Conservation (phyloP, 2,888 invertebrate genomes). For the Leptinotarsa tumamoca region DNA sequence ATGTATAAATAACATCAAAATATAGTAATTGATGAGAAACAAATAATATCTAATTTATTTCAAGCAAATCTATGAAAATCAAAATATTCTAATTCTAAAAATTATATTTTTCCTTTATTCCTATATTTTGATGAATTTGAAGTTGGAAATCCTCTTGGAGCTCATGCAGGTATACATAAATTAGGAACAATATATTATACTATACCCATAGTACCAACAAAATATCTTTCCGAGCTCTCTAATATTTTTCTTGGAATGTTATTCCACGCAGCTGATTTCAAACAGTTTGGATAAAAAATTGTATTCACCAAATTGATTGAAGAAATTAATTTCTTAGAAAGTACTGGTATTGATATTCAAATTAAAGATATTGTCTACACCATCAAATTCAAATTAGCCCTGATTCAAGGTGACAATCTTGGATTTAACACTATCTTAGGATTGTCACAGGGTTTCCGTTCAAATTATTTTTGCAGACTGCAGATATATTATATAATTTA, state of each 20-base stretch:
- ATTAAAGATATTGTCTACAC: neutral
- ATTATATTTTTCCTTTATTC: too few relatives aligned
- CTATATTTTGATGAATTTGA: neutral
- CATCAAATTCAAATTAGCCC: neutral
- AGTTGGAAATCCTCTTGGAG: neutral
- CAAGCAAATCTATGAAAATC: slow-evolving; percentile 7
- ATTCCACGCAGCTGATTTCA: neutral
- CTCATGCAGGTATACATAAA: neutral
- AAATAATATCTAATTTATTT: neutral
- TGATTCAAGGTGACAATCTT: neutral
- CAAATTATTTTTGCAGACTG: slow-evolving; percentile 39
- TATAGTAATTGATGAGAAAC: neutral
- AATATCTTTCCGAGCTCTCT: neutral
- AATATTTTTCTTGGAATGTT: neutral
- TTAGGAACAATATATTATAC: neutral
- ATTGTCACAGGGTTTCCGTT: slow-evolving; percentile 32
- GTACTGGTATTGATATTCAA: neutral
- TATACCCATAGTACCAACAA: neutral
- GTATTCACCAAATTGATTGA: neutral
- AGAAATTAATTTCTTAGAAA: slow-evolving; percentile 3
- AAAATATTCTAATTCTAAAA: neutral
- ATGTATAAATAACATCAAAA: neutral
- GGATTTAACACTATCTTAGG: neutral
- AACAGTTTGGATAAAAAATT: neutral
- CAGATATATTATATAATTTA: too few relatives aligned